Evolutionary conservation across 1,140 invertebrate species (phyloP).

Genomic region (Wasmannia auropunctata): DNA sequence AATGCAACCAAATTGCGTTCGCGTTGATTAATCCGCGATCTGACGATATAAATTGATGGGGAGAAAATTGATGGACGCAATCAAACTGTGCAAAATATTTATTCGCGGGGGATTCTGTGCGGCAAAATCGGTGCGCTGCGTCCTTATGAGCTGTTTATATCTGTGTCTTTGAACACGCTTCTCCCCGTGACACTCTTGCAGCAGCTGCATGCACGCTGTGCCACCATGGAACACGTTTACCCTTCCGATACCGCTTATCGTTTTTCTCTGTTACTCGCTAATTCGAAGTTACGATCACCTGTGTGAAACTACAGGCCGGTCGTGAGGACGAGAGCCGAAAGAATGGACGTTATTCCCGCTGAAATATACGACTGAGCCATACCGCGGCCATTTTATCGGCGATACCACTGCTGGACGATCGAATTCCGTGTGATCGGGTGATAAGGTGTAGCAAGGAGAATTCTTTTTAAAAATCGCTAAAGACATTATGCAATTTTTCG

Average conservation of each 20-base stretch:
- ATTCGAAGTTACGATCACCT: constrained; percentile 40
- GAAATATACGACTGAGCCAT: not conserved
- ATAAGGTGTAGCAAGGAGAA: not conserved
- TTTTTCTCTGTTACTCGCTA: constrained; percentile 45
- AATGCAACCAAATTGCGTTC: not conserved
- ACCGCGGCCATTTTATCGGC: not conserved
- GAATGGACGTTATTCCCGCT: constrained; percentile 2
- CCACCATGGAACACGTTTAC: not conserved
- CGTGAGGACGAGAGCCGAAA: not conserved
- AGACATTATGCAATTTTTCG: not conserved
- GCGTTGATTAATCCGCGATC: not conserved
- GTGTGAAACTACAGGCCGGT: not conserved
- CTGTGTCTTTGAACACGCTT: not conserved
- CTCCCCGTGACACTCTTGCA: not conserved
- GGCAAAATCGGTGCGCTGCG: not conserved
- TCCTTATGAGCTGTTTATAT: not conserved
- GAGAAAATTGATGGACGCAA: not conserved
- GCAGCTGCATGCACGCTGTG: not conserved
- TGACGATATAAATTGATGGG: constrained; percentile 33
- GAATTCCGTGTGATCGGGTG: not conserved
- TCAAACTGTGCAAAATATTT: not conserved
- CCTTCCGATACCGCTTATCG: not conserved
- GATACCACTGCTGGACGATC: not conserved
- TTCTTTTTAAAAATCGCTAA: not conserved
- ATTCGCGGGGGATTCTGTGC: not conserved